Percentiles rank a stretch among this genome's conserved stretches.
Evolutionary conservation across 2,888 invertebrate species (phyloP).

Genomic region (Thymelicus acteon): DNA sequence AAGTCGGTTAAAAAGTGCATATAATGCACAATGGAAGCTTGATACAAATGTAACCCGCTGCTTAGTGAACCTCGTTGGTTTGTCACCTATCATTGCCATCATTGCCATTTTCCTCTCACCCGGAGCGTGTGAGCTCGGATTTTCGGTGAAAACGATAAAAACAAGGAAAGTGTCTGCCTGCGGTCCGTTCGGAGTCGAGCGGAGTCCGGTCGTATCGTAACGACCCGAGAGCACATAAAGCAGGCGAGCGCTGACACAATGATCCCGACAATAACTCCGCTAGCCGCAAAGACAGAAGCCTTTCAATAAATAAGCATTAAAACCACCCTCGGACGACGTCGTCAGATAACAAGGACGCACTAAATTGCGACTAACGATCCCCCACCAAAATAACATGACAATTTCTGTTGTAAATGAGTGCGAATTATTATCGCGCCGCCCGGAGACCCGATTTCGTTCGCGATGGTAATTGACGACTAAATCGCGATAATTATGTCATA

Average conservation of each 20-base stretch:
- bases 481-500: conserved; percentile 70
- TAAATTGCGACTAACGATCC: conserved; percentile 56
- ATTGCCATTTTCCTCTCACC: background rate
- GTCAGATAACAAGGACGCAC: conserved; percentile 61
- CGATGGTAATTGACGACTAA: conserved; percentile 62
- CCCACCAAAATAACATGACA: conserved; percentile 46
- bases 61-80: too few species aligned
- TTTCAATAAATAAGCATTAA: conserved; percentile 83
- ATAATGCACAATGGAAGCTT: too few species aligned
- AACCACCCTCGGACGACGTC: conserved; percentile 57
- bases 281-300: conserved; percentile 61
- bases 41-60: too few species aligned
- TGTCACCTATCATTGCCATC: too few species aligned
- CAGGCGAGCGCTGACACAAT: conserved; percentile 67
- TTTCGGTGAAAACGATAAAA: conserved; percentile 25
- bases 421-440: conserved; percentile 31
- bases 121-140: background rate
- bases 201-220: conserved; percentile 17
- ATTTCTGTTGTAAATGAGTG: conserved; percentile 52
- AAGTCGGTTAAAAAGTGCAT: too few species aligned
- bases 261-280: conserved; percentile 74
- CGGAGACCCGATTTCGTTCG: conserved; percentile 54
- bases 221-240: conserved; percentile 58
- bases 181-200: background rate
- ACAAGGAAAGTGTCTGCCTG: conserved; percentile 19